phyloP scores from a whole-genome alignment of 2,797 vertebrate species.

The Halcyon smyrnensis region DNA sequence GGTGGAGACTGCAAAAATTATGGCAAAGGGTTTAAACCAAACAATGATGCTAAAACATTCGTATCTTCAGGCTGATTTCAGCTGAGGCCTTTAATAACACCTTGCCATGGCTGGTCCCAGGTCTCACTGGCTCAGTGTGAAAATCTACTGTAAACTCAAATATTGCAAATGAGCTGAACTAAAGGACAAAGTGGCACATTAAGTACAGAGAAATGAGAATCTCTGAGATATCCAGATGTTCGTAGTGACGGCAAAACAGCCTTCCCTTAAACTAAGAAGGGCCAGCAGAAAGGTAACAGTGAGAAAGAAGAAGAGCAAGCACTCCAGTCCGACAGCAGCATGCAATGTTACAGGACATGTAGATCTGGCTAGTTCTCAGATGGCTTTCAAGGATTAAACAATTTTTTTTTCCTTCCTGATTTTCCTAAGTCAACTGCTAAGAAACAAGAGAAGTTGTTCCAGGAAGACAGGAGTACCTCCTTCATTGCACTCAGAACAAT shows the following conservation, averaged over 20 bases:
- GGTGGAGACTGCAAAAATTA: background rate
- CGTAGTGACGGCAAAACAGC: background rate
- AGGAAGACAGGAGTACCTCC: background rate
- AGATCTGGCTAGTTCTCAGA: background rate
- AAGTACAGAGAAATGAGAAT: background rate
- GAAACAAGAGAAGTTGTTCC: background rate
- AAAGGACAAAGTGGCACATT: background rate
- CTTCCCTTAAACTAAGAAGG: background rate
- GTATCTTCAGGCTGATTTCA: background rate
- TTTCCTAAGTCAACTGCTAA: background rate
- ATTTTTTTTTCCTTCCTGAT: background rate
- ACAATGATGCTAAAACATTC: fast-evolving
- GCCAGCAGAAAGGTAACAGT: background rate
- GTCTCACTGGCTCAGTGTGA: background rate
- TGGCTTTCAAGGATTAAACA: background rate
- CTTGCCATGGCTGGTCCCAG: background rate
- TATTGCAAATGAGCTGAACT: background rate
- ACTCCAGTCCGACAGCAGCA: background rate
- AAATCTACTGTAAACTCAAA: background rate
- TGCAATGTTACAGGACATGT: fast-evolving
- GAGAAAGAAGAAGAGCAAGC: background rate
- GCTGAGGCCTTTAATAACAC: background rate
- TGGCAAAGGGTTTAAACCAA: background rate
- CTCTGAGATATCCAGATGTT: background rate
- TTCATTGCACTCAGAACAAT: background rate